Evolutionary conservation across 1,140 invertebrate genomes (phyloP).

Genomic region (Lethocerus indicus): DNA sequence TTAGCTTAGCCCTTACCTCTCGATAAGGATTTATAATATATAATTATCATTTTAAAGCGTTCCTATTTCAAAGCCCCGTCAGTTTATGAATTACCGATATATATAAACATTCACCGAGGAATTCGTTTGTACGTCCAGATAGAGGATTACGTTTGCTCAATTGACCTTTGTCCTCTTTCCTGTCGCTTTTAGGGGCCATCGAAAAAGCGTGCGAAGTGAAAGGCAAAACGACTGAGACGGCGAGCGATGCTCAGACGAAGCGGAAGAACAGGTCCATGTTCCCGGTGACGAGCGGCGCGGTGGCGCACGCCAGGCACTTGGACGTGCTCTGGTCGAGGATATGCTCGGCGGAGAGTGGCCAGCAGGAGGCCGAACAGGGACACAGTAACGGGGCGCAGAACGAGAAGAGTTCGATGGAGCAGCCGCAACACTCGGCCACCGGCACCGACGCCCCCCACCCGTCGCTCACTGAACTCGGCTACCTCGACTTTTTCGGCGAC

Average conservation of each 20-base stretch:
- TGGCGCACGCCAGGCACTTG: conserved; percentile 12
- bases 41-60: background rate
- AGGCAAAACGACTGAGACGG: too few relatives aligned
- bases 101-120: too few relatives aligned
- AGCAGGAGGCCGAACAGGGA: background rate
- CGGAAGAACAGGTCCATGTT: conserved; percentile 13
- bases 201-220: too few relatives aligned
- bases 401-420: background rate
- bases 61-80: background rate
- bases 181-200: too few relatives aligned
- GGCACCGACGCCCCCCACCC: background rate
- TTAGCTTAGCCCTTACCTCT: background rate
- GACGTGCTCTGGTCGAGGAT: conserved; percentile 9
- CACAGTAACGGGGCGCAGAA: background rate
- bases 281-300: conserved; percentile 9
- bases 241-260: too few relatives aligned
- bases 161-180: too few relatives aligned
- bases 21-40: too few relatives aligned
- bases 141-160: too few relatives aligned
- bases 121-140: background rate
- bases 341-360: background rate
- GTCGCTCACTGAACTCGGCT: conserved; percentile 7
- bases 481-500: conserved; percentile 18
- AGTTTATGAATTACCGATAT: background rate
- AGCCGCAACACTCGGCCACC: background rate